These are phyloP conservation scores for Linyphia triangularis DNA, from an alignment of 2,888 invertebrate genomes.

Conservation along the genomic window DNA sequence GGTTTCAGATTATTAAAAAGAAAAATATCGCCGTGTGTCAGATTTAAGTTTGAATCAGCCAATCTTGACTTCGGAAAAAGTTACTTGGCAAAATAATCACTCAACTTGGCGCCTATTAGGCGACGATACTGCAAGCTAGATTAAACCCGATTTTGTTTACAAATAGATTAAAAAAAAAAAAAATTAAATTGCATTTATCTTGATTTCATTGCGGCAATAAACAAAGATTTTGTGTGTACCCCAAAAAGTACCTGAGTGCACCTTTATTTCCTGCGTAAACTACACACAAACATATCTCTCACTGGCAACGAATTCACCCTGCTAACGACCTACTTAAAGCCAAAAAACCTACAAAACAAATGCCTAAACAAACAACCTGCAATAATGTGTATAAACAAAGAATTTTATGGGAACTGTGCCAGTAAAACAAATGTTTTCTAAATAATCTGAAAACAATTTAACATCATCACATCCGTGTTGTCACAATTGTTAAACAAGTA, in stretches of 20 bases:
- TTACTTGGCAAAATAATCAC: too few species aligned
- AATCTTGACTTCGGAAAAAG: too few species aligned
- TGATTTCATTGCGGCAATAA: neutral
- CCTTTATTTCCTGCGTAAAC: neutral
- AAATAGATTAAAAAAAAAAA: too few species aligned
- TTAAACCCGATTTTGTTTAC: too few species aligned
- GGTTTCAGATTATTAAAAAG: too few species aligned
- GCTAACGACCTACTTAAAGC: neutral
- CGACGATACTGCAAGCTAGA: too few species aligned
- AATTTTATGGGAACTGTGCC: neutral
- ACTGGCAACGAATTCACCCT: slow-evolving; percentile 17
- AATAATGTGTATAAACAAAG: neutral
- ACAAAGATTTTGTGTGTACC: neutral
- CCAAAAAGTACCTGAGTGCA: neutral
- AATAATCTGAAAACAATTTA: neutral
- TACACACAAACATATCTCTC: slow-evolving; percentile 15
- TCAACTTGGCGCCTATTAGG: too few species aligned
- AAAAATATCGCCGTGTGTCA: too few species aligned
- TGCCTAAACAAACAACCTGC: neutral
- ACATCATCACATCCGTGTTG: neutral
- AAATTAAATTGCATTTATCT: neutral
- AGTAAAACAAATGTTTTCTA: neutral
- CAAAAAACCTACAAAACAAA: neutral
- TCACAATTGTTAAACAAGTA: neutral
- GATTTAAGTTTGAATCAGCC: too few species aligned